Base-by-base conservation (phyloP, 2,113 vertebrate species). In the Psophia crepitans region DNA sequence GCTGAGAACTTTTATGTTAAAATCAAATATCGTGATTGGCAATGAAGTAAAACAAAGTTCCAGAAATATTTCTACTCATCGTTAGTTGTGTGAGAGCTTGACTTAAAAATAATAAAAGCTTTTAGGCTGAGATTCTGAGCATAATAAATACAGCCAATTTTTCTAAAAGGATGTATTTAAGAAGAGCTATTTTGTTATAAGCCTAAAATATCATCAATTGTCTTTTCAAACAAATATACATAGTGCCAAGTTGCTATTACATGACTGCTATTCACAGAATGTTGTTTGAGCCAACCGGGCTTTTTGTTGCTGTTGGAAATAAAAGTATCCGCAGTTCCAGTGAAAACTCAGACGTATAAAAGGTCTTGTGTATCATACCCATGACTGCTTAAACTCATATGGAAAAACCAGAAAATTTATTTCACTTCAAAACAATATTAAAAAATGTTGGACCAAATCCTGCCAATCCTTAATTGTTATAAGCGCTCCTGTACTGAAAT, bases 1-100 rank as follows among this genome's bases (percentile, higher is more conserved):
- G 37, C 16, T 14, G 30, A 90, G 30, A 90, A 64, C 32, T 41
- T 37, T 84, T 60, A 53, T 17, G 5, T 44, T 84, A 44, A 89
- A 89, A 90, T 68, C 27, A 92, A 89, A 28, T 44, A 61, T 33
- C 35, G 16, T 48, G 63, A 83, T 6, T 74, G 44, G 51, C 79
- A 90, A 61, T 44, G 65, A 86, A 48, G 46, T 14, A 74, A 69
- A 92, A 78, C 30, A 82, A 91, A 77, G 54, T 76, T 92, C 60
- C 84, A 89, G 86, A 93, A 94, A 86, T 81, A 96, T 60, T 95
- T 84, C 51, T 81, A 44, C 33, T 93, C 64, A 84, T 87, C 21
- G 64, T 51, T 68, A 48, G 27, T 33, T 81, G 32, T 35, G 22
- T 74, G 81, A 69, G 56, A 78, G 53, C 46, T 81, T 88, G 64